phyloP scores from a whole-genome alignment of 1,140 invertebrate genomes.

The Himalopsyche phryganea region DNA sequence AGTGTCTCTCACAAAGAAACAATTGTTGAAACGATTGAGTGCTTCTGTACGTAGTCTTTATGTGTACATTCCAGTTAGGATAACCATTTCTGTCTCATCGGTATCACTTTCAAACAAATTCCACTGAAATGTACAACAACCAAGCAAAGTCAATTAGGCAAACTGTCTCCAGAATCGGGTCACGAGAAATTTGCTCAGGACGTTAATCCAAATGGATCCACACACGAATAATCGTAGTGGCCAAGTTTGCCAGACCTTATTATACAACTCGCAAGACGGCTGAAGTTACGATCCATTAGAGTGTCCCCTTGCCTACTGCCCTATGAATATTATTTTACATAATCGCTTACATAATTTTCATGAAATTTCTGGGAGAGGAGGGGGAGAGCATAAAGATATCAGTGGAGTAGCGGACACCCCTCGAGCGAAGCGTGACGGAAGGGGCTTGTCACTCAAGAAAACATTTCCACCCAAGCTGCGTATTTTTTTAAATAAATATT shows the following conservation, averaged over 20 bases:
- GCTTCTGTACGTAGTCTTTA: no score
- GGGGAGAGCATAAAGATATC: slow-evolving; percentile 27
- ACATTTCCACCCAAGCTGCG: no score
- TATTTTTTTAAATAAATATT: no score
- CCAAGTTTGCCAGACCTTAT: slow-evolving; percentile 3
- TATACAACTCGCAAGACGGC: slow-evolving; percentile 16
- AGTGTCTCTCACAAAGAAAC: no score
- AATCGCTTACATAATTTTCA: slow-evolving; percentile 30
- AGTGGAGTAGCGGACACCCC: slow-evolving; percentile 9
- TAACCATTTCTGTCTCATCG: no score
- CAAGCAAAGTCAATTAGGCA: slow-evolving; percentile 9
- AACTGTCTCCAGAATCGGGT: slow-evolving; percentile 3
- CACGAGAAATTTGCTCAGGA: background rate
- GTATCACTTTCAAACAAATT: no score
- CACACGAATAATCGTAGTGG: no score
- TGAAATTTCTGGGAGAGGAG: background rate
- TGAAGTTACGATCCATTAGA: slow-evolving; percentile 25
- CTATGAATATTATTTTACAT: slow-evolving; percentile 33
- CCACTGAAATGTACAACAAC: background rate
- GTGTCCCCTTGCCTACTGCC: slow-evolving; percentile 3
- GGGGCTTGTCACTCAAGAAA: no score
- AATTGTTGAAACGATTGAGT: no score
- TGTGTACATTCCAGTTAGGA: no score
- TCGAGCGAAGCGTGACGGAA: no score
- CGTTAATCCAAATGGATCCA: no score